Base-by-base conservation (phyloP, 2,888 invertebrate species). In the Nasonovia ribisnigri region DNA sequence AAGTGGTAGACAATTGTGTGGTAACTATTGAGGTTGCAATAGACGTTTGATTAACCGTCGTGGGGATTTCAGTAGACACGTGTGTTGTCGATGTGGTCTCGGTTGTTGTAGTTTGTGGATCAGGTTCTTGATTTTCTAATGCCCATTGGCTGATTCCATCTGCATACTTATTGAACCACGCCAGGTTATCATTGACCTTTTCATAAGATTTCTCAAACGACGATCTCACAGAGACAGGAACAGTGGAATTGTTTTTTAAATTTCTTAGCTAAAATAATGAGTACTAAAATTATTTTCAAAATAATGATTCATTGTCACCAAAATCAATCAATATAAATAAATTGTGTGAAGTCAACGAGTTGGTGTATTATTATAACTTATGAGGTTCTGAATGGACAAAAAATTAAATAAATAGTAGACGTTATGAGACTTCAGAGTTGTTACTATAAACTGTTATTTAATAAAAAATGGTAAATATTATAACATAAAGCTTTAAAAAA, bases 171-270 rank as follows among this genome's bases (percentile, higher is more conserved):
- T 89, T n/a, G 10, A 46, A 93, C 93, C 93, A 93, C 26, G 48
- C 13, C 26, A 54, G 46, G 46, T 57, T 84, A 0, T 89, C 5
- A 10, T 84, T 48, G 54, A 84, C 29, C 2, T 57, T n/a, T 26
- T 57, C 46, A 26, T 67, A 93, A 1, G 89, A 89, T 89, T 84
- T 16, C 0, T 93, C 57, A 36, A 93, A 93, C 13, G 93, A 93
- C 36, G 8, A 26, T 84, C 10, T 89, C 3, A 93, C n/a, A 8
- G 88, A 84, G 11, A 4, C 57, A 2, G 84, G 89, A 1, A 89
- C 10, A n/a, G 36, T 57, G 5, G 36, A 10, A 10, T 89, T 57
- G 10, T 93, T 26, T 89, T 93, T 93, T 84, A 93, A 54, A 84
- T 54, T 8, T 77, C 20, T 77, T 51, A 92, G 10, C 92, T 92